Conservation (phyloP, 2,888 invertebrate species). For the Scrobipalpa atriplicella region DNA sequence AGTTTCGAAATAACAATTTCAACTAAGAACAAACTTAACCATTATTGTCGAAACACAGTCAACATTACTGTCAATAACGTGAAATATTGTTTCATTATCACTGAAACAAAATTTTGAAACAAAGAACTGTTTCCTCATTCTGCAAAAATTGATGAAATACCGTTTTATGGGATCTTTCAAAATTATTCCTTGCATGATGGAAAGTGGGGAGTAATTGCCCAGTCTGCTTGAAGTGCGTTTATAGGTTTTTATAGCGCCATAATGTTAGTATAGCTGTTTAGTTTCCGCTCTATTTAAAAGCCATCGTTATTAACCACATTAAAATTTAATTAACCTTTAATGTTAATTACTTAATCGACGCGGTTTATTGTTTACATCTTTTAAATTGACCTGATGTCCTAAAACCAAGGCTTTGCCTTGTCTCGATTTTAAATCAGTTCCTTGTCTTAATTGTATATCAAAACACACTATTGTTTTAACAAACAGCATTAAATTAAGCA, state of each 20-base stretch:
- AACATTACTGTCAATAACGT: slow-evolving; percentile 33
- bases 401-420: slow-evolving; percentile 14
- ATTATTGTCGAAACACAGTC: slow-evolving; percentile 1
- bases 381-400: neutral
- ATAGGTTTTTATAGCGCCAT: neutral
- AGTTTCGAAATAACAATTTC: neutral
- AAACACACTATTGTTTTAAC: slow-evolving; percentile 20
- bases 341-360: neutral
- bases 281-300: neutral
- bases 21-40: neutral
- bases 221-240: neutral
- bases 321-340: neutral
- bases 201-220: neutral
- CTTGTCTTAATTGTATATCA: slow-evolving; percentile 22
- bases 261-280: neutral
- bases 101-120: slow-evolving; percentile 2
- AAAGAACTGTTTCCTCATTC: neutral
- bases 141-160: neutral
- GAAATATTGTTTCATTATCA: slow-evolving; percentile 37
- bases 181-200: neutral
- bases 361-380: neutral
- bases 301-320: neutral
- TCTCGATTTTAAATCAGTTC: neutral
- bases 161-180: neutral
- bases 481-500: slow-evolving; percentile 10